Percentiles rank a stretch among this genome's conserved stretches.
phyloP scores from a whole-genome alignment of 2,113 vertebrate genomes.

The Podarcis cretensis region DNA sequence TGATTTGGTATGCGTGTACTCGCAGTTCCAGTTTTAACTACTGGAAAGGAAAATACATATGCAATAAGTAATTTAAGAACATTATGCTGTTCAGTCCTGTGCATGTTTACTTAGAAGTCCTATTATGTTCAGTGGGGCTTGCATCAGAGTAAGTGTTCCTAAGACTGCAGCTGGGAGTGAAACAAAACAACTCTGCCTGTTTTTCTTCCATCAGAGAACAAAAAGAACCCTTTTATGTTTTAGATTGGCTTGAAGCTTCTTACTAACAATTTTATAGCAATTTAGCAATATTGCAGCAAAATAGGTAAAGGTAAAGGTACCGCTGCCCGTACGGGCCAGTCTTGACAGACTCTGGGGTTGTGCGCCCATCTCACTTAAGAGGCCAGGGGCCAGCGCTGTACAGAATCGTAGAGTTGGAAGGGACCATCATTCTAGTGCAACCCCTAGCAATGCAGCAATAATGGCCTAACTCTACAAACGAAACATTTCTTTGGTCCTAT shows the following conservation, averaged over 20 bases:
- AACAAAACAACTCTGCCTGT: slow-evolving; percentile 65
- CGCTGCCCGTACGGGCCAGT: too few species aligned
- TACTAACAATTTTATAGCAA: slow-evolving; percentile 40
- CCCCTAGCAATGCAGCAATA: too few species aligned
- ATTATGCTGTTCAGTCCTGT: neutral
- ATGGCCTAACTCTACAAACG: too few species aligned
- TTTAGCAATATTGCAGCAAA: neutral
- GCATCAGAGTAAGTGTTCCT: neutral
- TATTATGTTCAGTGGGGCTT: neutral
- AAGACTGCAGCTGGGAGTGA: slow-evolving; percentile 47
- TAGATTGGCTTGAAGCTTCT: slow-evolving; percentile 45
- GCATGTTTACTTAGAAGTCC: neutral
- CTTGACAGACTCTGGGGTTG: too few species aligned
- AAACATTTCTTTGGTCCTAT: neutral
- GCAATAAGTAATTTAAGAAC: slow-evolving; percentile 61
- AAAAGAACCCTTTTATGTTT: slow-evolving; percentile 56
- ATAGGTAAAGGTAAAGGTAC: too few species aligned
- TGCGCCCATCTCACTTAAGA: too few species aligned
- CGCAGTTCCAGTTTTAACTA: slow-evolving; percentile 50
- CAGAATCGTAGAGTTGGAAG: too few species aligned
- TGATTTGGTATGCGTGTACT: slow-evolving; percentile 31
- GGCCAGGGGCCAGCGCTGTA: too few species aligned
- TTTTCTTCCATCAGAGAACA: slow-evolving; percentile 65
- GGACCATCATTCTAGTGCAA: too few species aligned
- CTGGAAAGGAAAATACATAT: slow-evolving; percentile 49